phyloP scores from a whole-genome alignment of 2,888 invertebrate genomes.

The Boloria euphrosyne region DNA sequence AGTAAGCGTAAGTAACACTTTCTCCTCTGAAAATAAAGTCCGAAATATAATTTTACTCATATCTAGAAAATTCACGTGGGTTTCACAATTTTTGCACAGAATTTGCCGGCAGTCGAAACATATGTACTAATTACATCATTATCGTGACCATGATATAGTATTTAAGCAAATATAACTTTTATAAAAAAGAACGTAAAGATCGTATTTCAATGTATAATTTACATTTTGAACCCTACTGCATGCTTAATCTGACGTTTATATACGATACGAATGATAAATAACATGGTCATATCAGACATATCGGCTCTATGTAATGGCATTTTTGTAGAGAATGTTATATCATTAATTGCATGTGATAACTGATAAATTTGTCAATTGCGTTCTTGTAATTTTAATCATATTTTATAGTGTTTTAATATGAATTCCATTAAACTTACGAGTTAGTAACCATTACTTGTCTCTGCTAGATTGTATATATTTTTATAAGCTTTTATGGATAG shows the following conservation, averaged over 20 bases:
- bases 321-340: slow-evolving; percentile 3
- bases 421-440: not conserved
- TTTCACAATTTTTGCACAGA: slow-evolving; percentile 7
- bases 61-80: not conserved
- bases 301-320: slow-evolving; percentile 4
- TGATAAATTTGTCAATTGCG: slow-evolving; percentile 6
- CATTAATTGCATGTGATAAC: slow-evolving; percentile 5
- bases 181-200: not conserved
- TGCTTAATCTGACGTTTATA: slow-evolving; percentile 4
- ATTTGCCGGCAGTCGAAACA: slow-evolving; percentile 6
- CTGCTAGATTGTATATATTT: not conserved
- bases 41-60: not conserved
- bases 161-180: not conserved
- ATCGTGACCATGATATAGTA: slow-evolving; percentile 12
- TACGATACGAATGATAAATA: not conserved
- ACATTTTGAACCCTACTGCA: too few relatives aligned
- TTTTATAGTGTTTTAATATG: slow-evolving; percentile 13
- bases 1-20: too few relatives aligned
- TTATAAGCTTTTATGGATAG: too few relatives aligned
- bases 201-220: slow-evolving; percentile 1
- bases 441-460: not conserved
- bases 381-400: slow-evolving; percentile 12
- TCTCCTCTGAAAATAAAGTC: not conserved
- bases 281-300: not conserved
- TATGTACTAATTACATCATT: slow-evolving; percentile 20